A percentile compares a stretch with the other conserved stretches of the same genome.
These are phyloP conservation scores for Helogale parvula DNA, from an alignment of 2,113 vertebrate species.

Conservation along the genomic window DNA sequence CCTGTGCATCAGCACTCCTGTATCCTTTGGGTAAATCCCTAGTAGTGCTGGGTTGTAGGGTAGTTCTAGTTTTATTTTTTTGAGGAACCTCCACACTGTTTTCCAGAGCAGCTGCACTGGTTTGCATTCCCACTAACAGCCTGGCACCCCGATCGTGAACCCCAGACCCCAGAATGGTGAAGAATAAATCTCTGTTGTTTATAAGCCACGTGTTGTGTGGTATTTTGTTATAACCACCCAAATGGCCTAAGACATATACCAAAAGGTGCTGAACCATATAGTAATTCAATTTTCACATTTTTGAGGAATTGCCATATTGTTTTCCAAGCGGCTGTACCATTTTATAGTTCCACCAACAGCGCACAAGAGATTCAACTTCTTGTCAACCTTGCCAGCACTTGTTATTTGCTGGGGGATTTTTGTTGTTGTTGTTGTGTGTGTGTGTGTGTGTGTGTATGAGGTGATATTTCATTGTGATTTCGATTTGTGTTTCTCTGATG, in stretches of 20 bases:
- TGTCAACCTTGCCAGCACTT: background rate
- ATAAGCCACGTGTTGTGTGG: background rate
- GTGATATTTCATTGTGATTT: background rate
- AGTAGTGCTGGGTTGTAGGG: too few relatives aligned
- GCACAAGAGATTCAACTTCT: background rate
- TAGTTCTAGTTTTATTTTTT: too few relatives aligned
- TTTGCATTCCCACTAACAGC: too few relatives aligned
- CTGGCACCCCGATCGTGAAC: background rate
- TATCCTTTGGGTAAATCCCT: too few relatives aligned
- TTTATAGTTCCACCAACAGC: background rate
- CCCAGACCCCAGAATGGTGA: background rate
- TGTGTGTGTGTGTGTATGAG: background rate
- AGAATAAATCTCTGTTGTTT: background rate
- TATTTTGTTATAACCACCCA: background rate
- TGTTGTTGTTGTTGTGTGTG: background rate
- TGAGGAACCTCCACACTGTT: too few relatives aligned
- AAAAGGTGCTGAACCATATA: background rate
- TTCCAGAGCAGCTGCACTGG: too few relatives aligned
- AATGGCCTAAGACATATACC: background rate
- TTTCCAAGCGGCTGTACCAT: background rate
- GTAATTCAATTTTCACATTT: conserved; percentile 1
- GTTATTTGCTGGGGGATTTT: background rate
- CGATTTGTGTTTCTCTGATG: background rate
- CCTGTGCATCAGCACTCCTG: too few relatives aligned
- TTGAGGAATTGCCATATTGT: background rate